These are phyloP conservation scores for Amphimallon solstitiale DNA, from an alignment of 2,888 invertebrate genomes.

Conservation along the genomic window DNA sequence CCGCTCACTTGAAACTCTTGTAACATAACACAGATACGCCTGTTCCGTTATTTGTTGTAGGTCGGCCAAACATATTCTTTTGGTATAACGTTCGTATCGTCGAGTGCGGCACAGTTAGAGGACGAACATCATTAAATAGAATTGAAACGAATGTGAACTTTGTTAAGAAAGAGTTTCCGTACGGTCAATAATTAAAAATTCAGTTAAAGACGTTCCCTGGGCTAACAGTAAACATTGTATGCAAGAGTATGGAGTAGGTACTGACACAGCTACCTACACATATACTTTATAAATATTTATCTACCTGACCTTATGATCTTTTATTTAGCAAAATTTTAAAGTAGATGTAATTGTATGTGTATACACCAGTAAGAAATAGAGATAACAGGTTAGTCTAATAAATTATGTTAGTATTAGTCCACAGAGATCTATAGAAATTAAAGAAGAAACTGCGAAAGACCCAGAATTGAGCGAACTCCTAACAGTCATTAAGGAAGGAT, in stretches of 20 bases:
- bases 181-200: conserved; percentile 9
- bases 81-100: conserved; percentile 6
- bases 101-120: neutral
- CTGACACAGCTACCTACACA: neutral
- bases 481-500: too few species aligned
- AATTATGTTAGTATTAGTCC: too few species aligned
- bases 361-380: too few species aligned
- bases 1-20: too few species aligned
- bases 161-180: conserved; percentile 6
- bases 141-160: conserved; percentile 13
- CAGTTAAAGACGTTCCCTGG: conserved; percentile 6
- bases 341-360: too few species aligned
- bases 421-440: too few species aligned
- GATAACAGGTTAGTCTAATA: too few species aligned
- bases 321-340: too few species aligned
- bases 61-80: neutral
- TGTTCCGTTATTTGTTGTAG: neutral
- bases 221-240: neutral
- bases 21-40: neutral
- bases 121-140: conserved; percentile 14
- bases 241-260: neutral
- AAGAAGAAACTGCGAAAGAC: too few species aligned
- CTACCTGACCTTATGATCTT: too few species aligned
- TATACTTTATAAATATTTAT: neutral
- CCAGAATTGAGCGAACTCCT: too few species aligned